Conservation (phyloP, 2,113 vertebrate genomes). For the Nothocercus nigrocapillus region DNA sequence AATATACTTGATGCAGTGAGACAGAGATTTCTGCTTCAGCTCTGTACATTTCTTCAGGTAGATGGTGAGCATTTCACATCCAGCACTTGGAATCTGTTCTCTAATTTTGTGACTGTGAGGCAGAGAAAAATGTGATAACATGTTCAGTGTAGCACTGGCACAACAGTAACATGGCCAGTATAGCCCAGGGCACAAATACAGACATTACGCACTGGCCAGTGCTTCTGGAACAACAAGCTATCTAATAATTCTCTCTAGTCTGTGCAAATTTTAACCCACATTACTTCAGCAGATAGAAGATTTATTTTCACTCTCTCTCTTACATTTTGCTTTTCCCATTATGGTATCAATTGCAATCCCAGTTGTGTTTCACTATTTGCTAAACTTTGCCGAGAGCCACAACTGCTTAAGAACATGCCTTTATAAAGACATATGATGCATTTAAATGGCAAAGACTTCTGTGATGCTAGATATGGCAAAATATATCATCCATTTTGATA, state of each 20-base stretch:
- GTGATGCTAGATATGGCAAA: background rate
- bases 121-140: background rate
- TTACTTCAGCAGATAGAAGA: background rate
- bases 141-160: background rate
- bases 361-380: background rate
- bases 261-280: background rate
- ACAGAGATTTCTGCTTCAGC: background rate
- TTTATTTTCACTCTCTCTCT: background rate
- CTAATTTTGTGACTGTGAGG: background rate
- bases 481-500: background rate
- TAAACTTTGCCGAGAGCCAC: background rate
- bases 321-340: background rate
- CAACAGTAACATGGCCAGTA: background rate
- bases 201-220: background rate
- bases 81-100: background rate
- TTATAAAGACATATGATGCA: background rate
- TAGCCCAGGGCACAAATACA: background rate
- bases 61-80: background rate
- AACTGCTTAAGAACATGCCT: background rate
- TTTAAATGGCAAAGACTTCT: background rate
- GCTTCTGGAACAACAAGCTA: background rate
- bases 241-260: background rate
- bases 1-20: background rate
- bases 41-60: background rate
- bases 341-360: background rate